Conservation (phyloP, 53 echinoderm and acorn worm genomes). For the Patiria pectinifera region DNA sequence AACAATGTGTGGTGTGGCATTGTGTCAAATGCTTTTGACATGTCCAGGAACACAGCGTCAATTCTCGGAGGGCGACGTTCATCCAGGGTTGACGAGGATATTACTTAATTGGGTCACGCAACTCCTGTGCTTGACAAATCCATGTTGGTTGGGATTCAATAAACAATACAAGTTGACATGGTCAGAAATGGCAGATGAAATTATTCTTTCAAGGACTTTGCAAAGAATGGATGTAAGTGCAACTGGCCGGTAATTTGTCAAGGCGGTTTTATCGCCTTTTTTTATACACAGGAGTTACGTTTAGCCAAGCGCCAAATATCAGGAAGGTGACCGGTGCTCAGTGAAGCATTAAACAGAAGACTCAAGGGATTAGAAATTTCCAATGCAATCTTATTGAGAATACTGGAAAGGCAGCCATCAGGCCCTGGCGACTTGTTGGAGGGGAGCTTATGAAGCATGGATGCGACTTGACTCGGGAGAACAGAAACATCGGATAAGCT, state of each 20-base stretch:
- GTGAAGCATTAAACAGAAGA: too few relatives aligned
- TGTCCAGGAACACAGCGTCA: constrained; percentile 40
- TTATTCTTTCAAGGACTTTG: background rate
- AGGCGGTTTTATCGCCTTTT: background rate
- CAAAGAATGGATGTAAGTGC: background rate
- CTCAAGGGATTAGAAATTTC: too few relatives aligned
- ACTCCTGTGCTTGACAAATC: constrained; percentile 10
- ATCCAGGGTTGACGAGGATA: background rate
- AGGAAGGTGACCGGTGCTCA: too few relatives aligned
- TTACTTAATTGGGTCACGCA: background rate
- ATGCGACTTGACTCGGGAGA: too few relatives aligned
- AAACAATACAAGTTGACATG: background rate
- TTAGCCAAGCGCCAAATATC: too few relatives aligned
- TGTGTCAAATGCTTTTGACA: constrained; percentile 36
- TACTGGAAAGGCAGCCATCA: too few relatives aligned
- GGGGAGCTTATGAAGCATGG: too few relatives aligned
- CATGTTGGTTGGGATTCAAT: background rate
- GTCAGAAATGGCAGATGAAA: constrained; percentile 7
- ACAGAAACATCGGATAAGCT: too few relatives aligned
- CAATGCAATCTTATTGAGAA: too few relatives aligned
- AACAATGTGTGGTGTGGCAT: constrained; percentile 6
- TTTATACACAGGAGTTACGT: too few relatives aligned
- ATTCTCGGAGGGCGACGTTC: constrained; percentile 12
- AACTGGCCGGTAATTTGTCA: constrained; percentile 4
- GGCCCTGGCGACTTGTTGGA: too few relatives aligned